A percentile compares a stretch with the other conserved stretches of the same genome.
phyloP scores from a whole-genome alignment of 2,113 vertebrate species.

The Athene noctua region DNA sequence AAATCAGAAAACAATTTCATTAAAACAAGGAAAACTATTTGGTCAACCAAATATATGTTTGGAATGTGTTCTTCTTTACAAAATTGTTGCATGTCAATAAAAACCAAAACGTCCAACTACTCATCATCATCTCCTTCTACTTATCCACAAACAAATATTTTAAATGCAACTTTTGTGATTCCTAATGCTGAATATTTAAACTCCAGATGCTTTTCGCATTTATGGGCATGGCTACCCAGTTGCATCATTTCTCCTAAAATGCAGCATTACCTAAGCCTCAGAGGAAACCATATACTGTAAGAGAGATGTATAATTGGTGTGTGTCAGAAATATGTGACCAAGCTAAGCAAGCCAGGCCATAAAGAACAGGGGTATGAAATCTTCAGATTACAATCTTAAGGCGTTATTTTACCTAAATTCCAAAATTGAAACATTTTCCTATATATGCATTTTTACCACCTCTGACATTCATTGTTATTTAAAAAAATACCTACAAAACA shows the following conservation, averaged over 20 bases:
- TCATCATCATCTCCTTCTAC: not conserved
- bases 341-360: not conserved
- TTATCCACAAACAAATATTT: not conserved
- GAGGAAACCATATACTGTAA: rapidly evolving
- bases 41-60: not conserved
- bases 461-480: not conserved
- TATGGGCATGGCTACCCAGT: not conserved
- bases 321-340: not conserved
- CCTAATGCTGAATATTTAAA: not conserved
- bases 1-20: not conserved
- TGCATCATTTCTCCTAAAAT: not conserved
- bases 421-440: not conserved
- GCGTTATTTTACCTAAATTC: not conserved
- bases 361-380: not conserved
- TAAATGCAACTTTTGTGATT: not conserved
- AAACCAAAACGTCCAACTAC: not conserved
- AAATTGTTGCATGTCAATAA: not conserved
- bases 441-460: not conserved
- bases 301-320: not conserved
- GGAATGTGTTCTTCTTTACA: not conserved
- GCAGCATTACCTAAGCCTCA: not conserved
- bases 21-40: not conserved
- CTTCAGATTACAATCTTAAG: not conserved
- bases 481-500: not conserved
- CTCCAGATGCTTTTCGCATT: not conserved